A percentile compares a stretch with the other conserved stretches of the same genome.
phyloP scores from a whole-genome alignment of 1,140 invertebrate genomes.

The Plectrocnemia conspersa region DNA sequence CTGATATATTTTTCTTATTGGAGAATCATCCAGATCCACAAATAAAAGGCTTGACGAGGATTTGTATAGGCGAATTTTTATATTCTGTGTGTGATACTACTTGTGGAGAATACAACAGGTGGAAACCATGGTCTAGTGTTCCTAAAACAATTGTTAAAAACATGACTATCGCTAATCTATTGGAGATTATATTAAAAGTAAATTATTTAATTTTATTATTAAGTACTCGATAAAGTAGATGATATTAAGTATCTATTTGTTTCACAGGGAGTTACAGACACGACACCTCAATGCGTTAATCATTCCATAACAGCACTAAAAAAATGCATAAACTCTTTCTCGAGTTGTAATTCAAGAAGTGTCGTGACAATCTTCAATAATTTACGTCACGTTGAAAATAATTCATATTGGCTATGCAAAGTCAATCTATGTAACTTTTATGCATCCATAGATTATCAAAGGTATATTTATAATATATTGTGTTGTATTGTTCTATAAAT shows the following conservation, averaged over 20 bases:
- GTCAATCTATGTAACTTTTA: conserved; percentile 54
- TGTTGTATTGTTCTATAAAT: conserved; percentile 12
- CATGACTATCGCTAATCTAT: conserved; percentile 49
- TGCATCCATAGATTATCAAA: conserved; percentile 43
- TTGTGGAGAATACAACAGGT: conserved; percentile 53
- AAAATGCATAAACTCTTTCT: conserved; percentile 57
- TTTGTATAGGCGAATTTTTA: conserved; percentile 65
- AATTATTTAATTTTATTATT: conserved; percentile 16
- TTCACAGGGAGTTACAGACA: conserved; percentile 62
- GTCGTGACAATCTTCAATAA: conserved; percentile 55
- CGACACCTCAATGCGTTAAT: conserved; percentile 63
- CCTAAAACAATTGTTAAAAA: conserved; percentile 42
- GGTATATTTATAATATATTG: conserved; percentile 37
- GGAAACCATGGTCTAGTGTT: conserved; percentile 44
- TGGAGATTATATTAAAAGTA: conserved; percentile 54
- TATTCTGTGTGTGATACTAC: conserved; percentile 57
- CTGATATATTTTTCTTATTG: conserved; percentile 64
- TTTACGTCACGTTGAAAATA: conserved; percentile 61
- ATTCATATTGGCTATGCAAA: conserved; percentile 85
- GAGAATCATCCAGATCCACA: conserved; percentile 75
- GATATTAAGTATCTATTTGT: conserved; percentile 29
- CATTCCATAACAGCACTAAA: conserved; percentile 58
- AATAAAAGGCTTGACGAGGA: conserved; percentile 66
- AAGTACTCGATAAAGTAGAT: conserved; percentile 3
- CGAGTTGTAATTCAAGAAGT: conserved; percentile 55